Evolutionary conservation across 2,797 vertebrate species (phyloP).

Genomic region (Syndactyla subalaris): DNA sequence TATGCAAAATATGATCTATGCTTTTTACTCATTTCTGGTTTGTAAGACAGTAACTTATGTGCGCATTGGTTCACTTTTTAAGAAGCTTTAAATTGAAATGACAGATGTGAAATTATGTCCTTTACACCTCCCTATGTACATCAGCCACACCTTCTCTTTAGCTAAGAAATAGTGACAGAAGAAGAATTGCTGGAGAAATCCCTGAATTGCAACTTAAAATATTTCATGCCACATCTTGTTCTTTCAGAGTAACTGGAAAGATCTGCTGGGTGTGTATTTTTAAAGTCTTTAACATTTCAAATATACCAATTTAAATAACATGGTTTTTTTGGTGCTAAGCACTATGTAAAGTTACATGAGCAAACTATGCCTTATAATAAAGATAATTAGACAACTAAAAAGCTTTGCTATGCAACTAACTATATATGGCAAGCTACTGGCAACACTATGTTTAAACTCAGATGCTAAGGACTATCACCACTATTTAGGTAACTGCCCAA

Average conservation of each 20-base stretch:
- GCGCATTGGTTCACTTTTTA: background rate
- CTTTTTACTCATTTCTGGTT: background rate
- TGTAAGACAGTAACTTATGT: background rate
- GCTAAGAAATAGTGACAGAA: background rate
- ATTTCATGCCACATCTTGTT: background rate
- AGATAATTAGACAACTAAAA: background rate
- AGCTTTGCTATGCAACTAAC: background rate
- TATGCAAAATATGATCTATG: background rate
- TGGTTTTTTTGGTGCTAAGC: background rate
- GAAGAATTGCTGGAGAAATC: background rate
- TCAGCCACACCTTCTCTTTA: background rate
- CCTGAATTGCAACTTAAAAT: background rate
- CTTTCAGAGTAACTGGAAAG: background rate
- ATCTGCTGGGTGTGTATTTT: background rate
- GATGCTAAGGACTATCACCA: background rate
- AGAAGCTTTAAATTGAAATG: background rate
- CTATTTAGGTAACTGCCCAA: background rate
- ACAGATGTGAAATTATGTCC: background rate
- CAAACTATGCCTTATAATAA: background rate
- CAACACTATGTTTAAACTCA: background rate
- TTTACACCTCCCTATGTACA: background rate
- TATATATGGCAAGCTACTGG: background rate
- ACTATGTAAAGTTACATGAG: background rate
- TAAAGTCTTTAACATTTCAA: background rate
- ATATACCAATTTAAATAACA: background rate